phyloP scores from a whole-genome alignment of 2,797 vertebrate species.

The Periparus ater region DNA sequence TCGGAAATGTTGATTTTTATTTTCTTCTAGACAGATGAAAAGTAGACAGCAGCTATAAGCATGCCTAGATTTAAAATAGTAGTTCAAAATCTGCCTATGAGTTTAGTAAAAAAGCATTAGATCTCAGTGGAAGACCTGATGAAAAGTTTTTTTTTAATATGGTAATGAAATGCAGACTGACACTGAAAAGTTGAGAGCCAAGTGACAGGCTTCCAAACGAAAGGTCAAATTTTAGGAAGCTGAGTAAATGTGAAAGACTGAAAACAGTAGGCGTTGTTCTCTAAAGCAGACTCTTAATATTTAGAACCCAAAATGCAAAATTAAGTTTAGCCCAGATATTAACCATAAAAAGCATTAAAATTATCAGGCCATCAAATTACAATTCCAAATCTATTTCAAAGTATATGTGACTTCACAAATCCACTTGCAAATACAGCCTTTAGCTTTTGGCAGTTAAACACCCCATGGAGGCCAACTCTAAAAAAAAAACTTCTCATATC shows the following conservation, averaged over 20 bases:
- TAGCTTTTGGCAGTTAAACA: background rate
- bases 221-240: constrained; percentile 9
- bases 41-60: background rate
- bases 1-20: background rate
- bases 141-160: background rate
- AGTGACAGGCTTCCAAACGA: background rate
- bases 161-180: background rate
- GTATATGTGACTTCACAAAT: background rate
- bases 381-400: background rate
- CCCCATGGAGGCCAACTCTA: background rate
- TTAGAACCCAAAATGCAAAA: background rate
- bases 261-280: background rate
- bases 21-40: background rate
- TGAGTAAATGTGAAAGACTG: background rate
- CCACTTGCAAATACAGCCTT: background rate
- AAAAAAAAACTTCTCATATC: background rate
- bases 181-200: background rate
- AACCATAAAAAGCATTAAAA: background rate
- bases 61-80: background rate
- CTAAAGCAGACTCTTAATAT: background rate
- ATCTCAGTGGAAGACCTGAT: background rate
- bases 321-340: background rate
- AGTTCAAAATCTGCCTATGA: background rate
- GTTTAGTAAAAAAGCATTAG: background rate
- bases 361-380: background rate